Percentiles rank a stretch among this genome's conserved stretches.
Evolutionary conservation across 2,797 vertebrate species (phyloP).

Genomic region (Selene dorsalis): DNA sequence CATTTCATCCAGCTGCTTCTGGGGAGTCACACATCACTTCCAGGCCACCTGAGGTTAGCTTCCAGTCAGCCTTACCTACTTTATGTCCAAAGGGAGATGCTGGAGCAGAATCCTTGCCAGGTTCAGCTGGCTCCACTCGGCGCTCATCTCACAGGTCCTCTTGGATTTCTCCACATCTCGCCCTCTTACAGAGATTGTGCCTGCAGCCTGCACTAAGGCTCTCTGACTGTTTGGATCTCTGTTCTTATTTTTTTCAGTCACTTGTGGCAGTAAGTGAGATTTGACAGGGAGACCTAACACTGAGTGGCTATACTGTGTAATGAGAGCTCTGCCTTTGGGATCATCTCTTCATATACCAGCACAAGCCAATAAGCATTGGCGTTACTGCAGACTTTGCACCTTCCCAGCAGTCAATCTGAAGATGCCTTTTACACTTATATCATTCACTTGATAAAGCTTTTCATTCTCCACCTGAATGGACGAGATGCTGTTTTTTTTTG

Average conservation of each 20-base stretch:
- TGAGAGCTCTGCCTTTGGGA: constrained; percentile 35
- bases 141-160: constrained; percentile 55
- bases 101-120: constrained; percentile 47
- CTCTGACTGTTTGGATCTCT: constrained; percentile 47
- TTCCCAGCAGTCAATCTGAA: constrained; percentile 15
- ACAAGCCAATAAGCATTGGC: constrained; percentile 13
- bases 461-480: constrained; percentile 6
- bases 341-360: constrained; percentile 55
- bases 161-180: constrained; percentile 55
- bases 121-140: constrained; percentile 50
- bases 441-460: constrained; percentile 17
- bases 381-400: constrained; percentile 40
- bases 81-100: constrained; percentile 48
- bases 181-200: constrained; percentile 46
- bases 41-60: constrained; percentile 40
- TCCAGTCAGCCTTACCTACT: constrained; percentile 42
- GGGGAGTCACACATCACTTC: constrained; percentile 33
- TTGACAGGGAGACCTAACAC: constrained; percentile 50
- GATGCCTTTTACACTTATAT: constrained; percentile 27
- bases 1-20: constrained; percentile 33
- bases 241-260: constrained; percentile 47
- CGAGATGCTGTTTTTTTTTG: not conserved
- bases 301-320: constrained; percentile 37
- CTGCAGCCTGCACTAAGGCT: constrained; percentile 47
- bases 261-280: constrained; percentile 31